A percentile compares a stretch with the other conserved stretches of the same genome.
Evolutionary conservation across 1,140 invertebrate genomes (phyloP).

Genomic region (Zaprionus inermis): DNA sequence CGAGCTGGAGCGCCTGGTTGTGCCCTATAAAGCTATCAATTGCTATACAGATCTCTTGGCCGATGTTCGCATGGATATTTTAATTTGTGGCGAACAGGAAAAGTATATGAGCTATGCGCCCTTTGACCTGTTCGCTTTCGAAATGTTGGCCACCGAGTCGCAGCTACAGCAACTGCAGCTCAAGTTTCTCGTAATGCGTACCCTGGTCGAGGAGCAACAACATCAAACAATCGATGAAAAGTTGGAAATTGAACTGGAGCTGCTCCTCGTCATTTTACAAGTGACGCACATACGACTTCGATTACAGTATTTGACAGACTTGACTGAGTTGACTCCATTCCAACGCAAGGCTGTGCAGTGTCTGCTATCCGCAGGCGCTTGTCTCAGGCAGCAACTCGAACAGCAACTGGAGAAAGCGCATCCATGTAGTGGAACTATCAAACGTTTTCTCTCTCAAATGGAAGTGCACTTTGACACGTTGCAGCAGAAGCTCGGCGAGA

Average conservation of each 20-base stretch:
- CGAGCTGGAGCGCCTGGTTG: constrained; percentile 16
- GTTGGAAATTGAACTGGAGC: constrained; percentile 27
- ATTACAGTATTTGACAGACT: constrained; percentile 44
- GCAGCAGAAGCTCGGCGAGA: constrained; percentile 4
- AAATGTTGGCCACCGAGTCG: constrained; percentile 23
- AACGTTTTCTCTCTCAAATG: constrained; percentile 21
- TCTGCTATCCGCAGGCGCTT: constrained; percentile 23
- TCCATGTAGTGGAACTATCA: neutral
- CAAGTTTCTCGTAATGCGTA: constrained; percentile 53
- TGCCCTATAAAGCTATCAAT: constrained; percentile 41
- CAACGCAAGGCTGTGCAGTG: constrained; percentile 34
- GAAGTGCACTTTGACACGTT: constrained; percentile 38
- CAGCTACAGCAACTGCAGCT: constrained; percentile 53
- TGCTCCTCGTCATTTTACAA: constrained; percentile 51
- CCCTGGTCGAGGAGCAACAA: neutral
- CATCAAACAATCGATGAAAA: neutral
- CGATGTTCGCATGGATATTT: constrained; percentile 55
- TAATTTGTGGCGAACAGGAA: constrained; percentile 32
- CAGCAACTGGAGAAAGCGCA: constrained; percentile 14
- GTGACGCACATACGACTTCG: constrained; percentile 63
- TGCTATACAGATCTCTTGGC: constrained; percentile 45
- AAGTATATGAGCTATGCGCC: constrained; percentile 37
- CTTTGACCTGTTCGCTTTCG: constrained; percentile 41
- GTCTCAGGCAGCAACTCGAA: constrained; percentile 26
- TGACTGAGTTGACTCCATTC: constrained; percentile 31